Evolutionary conservation across 2,888 invertebrate genomes (phyloP), one percentile per base, ranked within the genome.

Genomic region (Coremacera marginata): DNA sequence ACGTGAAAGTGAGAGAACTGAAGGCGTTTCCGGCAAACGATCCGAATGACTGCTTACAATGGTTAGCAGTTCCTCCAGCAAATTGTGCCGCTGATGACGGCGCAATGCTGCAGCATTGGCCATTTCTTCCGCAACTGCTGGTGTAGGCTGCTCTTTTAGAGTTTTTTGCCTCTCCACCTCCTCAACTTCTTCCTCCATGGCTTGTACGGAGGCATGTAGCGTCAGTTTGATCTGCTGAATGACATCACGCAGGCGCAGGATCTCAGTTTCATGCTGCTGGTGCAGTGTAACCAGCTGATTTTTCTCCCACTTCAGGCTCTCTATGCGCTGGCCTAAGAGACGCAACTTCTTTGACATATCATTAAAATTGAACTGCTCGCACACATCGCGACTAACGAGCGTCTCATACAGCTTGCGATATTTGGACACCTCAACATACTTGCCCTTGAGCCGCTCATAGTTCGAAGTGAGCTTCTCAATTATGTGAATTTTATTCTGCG

Each of bases 401-500:
- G 81, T 87, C 88, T 85, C 87, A 52, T 85, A 89, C 0, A 86
- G 83, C 5, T 84, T 80, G 79, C 90, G 86, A 88, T 91, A 86
- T 88, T 90, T 84, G 79, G 90, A 75, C 84, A 84, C 77, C 70
- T 87, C 86, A 0, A 89, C 88, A 78, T 90, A 90, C 80, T 91
- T 90, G 77, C 89, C 86, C 78, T 91, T 91, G 14, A 92, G 88
- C 2, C 88, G 88, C 82, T 92, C 91, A 81, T 92, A 92, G 79
- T 92, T 92, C 1, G 86, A 84, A 0, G 92, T 92, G 3, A 94
- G 84, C 72, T 91, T 91, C 78, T 94, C 91, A 63, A 95, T 94
- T 0, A 93, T 90, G 83, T 92, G 91, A 11, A 91, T 89, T 85
- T 95, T 94, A 22, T 93, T 91, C 31, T 89, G 86, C 2, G 86